Evolutionary conservation across 1,140 invertebrate genomes (phyloP).

Genomic region (Caenorhabditis remanei): DNA sequence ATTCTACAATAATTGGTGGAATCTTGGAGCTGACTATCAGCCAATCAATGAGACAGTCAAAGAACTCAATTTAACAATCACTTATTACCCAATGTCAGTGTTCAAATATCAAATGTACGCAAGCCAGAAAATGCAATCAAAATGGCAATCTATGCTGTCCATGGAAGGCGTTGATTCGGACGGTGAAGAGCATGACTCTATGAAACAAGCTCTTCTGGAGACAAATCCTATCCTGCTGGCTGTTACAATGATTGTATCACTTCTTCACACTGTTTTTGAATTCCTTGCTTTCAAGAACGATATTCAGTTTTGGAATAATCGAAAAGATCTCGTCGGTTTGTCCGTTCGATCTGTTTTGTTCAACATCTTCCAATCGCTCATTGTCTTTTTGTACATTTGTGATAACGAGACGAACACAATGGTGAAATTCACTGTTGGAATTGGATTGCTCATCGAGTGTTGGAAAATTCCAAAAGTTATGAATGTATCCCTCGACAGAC

Average conservation of each 20-base stretch:
- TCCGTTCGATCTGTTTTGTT: slow-evolving; percentile 62
- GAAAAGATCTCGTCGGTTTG: slow-evolving; percentile 88
- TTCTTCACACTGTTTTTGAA: slow-evolving; percentile 97
- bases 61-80: slow-evolving; percentile 59
- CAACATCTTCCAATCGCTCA: slow-evolving; percentile 80
- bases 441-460: slow-evolving; percentile 95
- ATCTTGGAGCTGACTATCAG: slow-evolving; percentile 92
- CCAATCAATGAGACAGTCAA: slow-evolving; percentile 79
- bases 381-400: slow-evolving; percentile 82
- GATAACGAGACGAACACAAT: slow-evolving; percentile 99
- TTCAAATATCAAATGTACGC: slow-evolving; percentile 65
- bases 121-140: slow-evolving; percentile 78
- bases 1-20: slow-evolving; percentile 98
- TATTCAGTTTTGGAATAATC: slow-evolving; percentile 99
- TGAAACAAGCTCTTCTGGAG: slow-evolving; percentile 95
- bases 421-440: slow-evolving; percentile 82
- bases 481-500: slow-evolving; percentile 65
- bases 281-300: slow-evolving; percentile 99
- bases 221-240: slow-evolving; percentile 96
- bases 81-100: slow-evolving; percentile 79
- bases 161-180: slow-evolving; percentile 80
- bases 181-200: slow-evolving; percentile 88
- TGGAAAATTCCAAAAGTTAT: slow-evolving; percentile 96
- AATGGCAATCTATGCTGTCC: slow-evolving; percentile 78
- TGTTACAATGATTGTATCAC: slow-evolving; percentile 90